phyloP scores from a whole-genome alignment of 2,113 vertebrate species.

The Osmerus mordax region DNA sequence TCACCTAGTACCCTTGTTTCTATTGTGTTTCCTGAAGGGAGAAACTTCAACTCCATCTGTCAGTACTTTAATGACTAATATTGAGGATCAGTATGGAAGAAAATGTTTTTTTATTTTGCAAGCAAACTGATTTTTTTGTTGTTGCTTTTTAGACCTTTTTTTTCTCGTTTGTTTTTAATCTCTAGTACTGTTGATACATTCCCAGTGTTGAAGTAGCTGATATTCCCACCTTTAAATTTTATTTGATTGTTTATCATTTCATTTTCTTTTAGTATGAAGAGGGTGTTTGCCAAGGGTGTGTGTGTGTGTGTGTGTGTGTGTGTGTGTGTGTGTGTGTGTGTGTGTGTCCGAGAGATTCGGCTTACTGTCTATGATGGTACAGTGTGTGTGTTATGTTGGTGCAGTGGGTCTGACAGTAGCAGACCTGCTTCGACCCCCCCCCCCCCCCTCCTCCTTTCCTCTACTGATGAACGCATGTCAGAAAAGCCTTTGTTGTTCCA shows the following conservation, averaged over 20 bases:
- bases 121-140: constrained; percentile 9
- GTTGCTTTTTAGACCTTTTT: constrained; percentile 38
- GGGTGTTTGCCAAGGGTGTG: constrained; percentile 14
- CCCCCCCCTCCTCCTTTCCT: neutral
- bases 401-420: neutral
- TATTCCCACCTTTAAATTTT: constrained; percentile 36
- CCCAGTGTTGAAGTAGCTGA: constrained; percentile 62
- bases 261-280: constrained; percentile 21
- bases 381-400: constrained; percentile 2
- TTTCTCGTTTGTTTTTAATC: constrained; percentile 20
- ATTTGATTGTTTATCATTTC: constrained; percentile 37
- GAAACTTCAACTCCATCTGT: constrained; percentile 22
- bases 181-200: constrained; percentile 55
- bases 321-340: constrained; percentile 30
- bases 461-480: neutral
- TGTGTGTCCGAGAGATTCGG: constrained; percentile 13
- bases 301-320: constrained; percentile 17
- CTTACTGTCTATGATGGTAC: neutral
- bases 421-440: neutral
- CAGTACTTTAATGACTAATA: constrained; percentile 59
- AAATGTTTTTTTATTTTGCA: constrained; percentile 15
- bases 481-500: constrained; percentile 29
- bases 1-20: constrained; percentile 42
- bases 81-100: constrained; percentile 40
- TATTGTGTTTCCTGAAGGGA: constrained; percentile 12